Percentiles rank a stretch among this genome's conserved stretches.
Evolutionary conservation across 2,888 invertebrate species (phyloP).

Genomic region (Amphipoea lucens): DNA sequence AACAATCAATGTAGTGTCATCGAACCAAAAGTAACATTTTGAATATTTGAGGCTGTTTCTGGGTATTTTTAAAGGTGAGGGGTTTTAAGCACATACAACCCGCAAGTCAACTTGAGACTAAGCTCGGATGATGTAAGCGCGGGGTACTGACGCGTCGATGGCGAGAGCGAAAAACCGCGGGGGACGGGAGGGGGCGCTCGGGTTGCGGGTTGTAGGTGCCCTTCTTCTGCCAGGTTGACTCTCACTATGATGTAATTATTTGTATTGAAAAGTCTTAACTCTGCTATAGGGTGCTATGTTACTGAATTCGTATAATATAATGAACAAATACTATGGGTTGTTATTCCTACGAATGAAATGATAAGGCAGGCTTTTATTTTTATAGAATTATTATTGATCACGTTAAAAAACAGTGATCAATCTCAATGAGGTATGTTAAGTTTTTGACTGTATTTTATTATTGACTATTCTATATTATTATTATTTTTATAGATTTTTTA

Average conservation of each 20-base stretch:
- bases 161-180: no score
- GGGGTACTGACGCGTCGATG: no score
- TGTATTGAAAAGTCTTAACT: background rate
- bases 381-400: background rate
- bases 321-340: background rate
- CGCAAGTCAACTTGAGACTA: no score
- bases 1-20: background rate
- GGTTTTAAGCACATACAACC: background rate
- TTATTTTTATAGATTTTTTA: background rate
- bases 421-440: conserved; percentile 17
- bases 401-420: background rate
- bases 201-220: background rate
- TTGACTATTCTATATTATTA: background rate
- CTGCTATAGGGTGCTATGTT: background rate
- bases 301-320: background rate
- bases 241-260: background rate
- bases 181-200: no score
- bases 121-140: no score
- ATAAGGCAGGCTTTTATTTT: background rate
- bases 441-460: conserved; percentile 15
- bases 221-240: background rate
- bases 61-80: no score
- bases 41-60: background rate
- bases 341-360: background rate
- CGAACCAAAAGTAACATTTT: background rate